Evolutionary conservation across 2,888 invertebrate species (phyloP).

Genomic region (Nephrocerus scutellatus): DNA sequence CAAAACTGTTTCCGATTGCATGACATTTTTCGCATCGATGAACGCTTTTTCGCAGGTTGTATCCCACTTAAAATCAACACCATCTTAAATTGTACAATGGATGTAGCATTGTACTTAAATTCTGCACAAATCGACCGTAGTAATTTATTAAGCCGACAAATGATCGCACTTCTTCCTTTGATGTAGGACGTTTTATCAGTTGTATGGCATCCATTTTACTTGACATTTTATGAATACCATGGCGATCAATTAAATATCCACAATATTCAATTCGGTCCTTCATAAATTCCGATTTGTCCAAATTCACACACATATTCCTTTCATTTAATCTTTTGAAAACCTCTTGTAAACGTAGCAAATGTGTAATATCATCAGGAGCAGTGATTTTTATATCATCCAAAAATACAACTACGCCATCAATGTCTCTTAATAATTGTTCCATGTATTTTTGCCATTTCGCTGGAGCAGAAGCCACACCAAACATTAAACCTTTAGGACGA

Average conservation of each 20-base stretch:
- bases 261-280: slow-evolving; percentile 29
- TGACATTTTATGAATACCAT: slow-evolving; percentile 29
- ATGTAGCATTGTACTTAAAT: slow-evolving; percentile 25
- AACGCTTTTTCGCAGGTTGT: slow-evolving; percentile 23
- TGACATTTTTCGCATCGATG: slow-evolving; percentile 21
- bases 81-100: slow-evolving; percentile 27
- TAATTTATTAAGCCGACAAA: slow-evolving; percentile 32
- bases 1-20: slow-evolving; percentile 19
- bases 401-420: slow-evolving; percentile 28
- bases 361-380: slow-evolving; percentile 22
- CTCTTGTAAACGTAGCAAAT: slow-evolving; percentile 23
- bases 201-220: slow-evolving; percentile 31
- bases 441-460: slow-evolving; percentile 33
- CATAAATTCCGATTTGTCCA: slow-evolving; percentile 29
- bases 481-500: slow-evolving; percentile 30
- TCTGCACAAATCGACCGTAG: slow-evolving; percentile 30
- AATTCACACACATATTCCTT: slow-evolving; percentile 26
- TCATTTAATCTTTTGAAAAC: slow-evolving; percentile 24
- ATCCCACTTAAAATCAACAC: slow-evolving; percentile 25
- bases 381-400: slow-evolving; percentile 28
- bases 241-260: slow-evolving; percentile 28
- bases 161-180: slow-evolving; percentile 25
- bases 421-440: slow-evolving; percentile 25
- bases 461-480: slow-evolving; percentile 33
- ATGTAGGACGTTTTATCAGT: slow-evolving; percentile 20